Percentiles rank a stretch among this genome's conserved stretches.
phyloP scores from a whole-genome alignment of 2,888 invertebrate genomes.

The Andrena minutula region DNA sequence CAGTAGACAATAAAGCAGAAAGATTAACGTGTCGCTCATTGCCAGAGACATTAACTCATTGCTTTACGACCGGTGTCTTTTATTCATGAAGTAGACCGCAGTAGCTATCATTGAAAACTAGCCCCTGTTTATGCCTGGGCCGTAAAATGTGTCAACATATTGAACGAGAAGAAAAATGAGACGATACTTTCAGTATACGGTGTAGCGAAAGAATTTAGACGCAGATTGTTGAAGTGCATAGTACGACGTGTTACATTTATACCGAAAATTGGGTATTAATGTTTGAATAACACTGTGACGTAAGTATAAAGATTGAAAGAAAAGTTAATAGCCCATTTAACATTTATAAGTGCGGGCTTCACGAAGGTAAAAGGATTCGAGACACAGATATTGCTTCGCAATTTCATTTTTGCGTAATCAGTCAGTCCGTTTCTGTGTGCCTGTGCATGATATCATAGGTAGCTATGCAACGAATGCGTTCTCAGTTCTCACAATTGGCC shows the following conservation, averaged over 20 bases:
- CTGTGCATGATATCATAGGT: constrained; percentile 30
- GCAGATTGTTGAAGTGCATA: too few species aligned
- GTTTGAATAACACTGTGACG: too few species aligned
- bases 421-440: background rate
- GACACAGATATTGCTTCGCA: background rate
- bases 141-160: background rate
- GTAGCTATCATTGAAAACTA: constrained; percentile 33
- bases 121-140: constrained; percentile 3
- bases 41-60: constrained; percentile 47
- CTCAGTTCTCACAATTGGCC: constrained; percentile 53
- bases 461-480: constrained; percentile 44
- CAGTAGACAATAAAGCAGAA: constrained; percentile 44
- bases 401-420: constrained; percentile 19
- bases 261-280: too few species aligned
- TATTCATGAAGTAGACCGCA: constrained; percentile 44
- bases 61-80: constrained; percentile 45
- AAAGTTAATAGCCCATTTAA: background rate
- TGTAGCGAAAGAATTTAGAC: too few species aligned
- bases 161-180: background rate
- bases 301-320: too few species aligned
- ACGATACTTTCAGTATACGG: background rate
- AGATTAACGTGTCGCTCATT: constrained; percentile 44
- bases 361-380: background rate
- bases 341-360: background rate
- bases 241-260: too few species aligned